A percentile compares a stretch with the other conserved stretches of the same genome.
phyloP scores from a whole-genome alignment of 2,888 invertebrate species.

The Apotomis capreana region DNA sequence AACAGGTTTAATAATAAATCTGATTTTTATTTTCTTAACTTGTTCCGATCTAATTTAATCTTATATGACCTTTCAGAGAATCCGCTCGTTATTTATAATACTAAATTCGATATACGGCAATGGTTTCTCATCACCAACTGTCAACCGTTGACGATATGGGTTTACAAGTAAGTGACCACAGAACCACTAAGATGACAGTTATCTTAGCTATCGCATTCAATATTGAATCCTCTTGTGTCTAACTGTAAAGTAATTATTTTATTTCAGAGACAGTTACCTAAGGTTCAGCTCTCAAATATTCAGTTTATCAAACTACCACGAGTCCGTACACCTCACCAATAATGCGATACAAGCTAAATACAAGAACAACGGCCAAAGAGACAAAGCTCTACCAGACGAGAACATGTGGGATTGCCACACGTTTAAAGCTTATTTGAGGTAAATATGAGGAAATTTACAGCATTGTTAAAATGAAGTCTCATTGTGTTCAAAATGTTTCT shows the following conservation, averaged over 20 bases:
- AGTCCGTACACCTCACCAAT: conserved; percentile 96
- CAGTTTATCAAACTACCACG: conserved; percentile 93
- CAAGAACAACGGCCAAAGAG: conserved; percentile 86
- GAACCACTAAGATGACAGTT: too few species aligned
- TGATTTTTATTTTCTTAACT: background rate
- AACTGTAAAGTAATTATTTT: conserved; percentile 36
- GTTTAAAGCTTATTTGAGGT: conserved; percentile 88
- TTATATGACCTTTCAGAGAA: conserved; percentile 85
- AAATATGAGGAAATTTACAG: conserved; percentile 51
- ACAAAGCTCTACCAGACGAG: conserved; percentile 91
- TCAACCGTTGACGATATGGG: conserved; percentile 95
- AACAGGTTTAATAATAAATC: background rate
- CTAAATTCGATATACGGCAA: conserved; percentile 97
- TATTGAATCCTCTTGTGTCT: background rate
- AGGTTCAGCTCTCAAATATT: conserved; percentile 96
- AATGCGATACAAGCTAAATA: conserved; percentile 97
- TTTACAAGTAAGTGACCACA: conserved; percentile 88
- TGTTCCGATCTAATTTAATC: conserved; percentile 23
- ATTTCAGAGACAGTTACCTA: conserved; percentile 91
- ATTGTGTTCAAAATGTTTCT: conserved; percentile 37
- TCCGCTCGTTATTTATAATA: conserved; percentile 93
- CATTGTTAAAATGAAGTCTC: conserved; percentile 35
- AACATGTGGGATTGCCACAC: conserved; percentile 98
- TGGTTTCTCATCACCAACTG: conserved; percentile 97
- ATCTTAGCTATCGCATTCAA: background rate